phyloP scores from a whole-genome alignment of 2,888 invertebrate species.

The Tachina lurida region DNA sequence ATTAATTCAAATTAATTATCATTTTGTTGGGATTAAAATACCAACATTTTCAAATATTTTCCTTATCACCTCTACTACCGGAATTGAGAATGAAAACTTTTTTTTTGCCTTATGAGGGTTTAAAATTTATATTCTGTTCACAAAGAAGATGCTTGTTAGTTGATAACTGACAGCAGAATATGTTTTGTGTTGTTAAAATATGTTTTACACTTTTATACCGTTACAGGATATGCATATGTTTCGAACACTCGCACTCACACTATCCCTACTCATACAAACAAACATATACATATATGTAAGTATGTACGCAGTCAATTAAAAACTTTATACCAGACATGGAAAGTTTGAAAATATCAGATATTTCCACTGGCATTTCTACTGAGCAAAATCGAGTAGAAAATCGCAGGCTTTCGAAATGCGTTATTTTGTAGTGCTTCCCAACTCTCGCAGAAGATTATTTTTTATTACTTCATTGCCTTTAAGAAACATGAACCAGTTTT shows the following conservation, averaged over 20 bases:
- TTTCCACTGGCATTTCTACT: not conserved
- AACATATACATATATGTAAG: not conserved
- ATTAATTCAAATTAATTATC: conserved; percentile 63
- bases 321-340: not conserved
- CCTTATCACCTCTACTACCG: not conserved
- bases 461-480: too few species aligned
- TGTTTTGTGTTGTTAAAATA: conserved; percentile 20
- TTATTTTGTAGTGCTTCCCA: too few species aligned
- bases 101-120: not conserved
- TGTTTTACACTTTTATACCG: conserved; percentile 9
- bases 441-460: too few species aligned
- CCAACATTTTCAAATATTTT: not conserved
- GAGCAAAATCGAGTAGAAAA: too few species aligned
- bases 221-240: not conserved
- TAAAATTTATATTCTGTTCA: conserved; percentile 21
- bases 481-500: too few species aligned
- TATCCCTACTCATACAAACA: not conserved
- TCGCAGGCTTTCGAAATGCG: too few species aligned
- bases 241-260: not conserved
- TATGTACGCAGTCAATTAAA: not conserved
- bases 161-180: conserved; percentile 34
- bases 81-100: not conserved
- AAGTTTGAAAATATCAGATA: not conserved
- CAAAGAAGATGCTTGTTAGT: conserved; percentile 6
- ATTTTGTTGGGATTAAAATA: conserved; percentile 28